Evolutionary conservation across 2,888 invertebrate genomes (phyloP).

Genomic region (Cloeon dipterum): DNA sequence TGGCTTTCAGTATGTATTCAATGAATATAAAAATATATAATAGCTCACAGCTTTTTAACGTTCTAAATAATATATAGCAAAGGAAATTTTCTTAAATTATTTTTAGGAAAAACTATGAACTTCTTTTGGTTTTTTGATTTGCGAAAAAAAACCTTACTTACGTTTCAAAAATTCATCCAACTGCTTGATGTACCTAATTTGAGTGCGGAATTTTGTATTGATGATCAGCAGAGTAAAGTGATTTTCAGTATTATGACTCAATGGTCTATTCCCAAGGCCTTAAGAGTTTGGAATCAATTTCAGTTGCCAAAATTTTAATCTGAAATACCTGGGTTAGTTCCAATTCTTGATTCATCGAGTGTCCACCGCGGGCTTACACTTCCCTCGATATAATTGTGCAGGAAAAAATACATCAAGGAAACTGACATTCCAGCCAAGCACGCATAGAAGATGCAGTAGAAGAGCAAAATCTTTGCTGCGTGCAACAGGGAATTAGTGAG

Average conservation of each 20-base stretch:
- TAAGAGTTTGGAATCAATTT: slow-evolving; percentile 13
- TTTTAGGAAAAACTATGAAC: too few species aligned
- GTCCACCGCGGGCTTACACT: slow-evolving; percentile 12
- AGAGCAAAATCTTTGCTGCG: slow-evolving; percentile 57
- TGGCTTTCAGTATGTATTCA: too few species aligned
- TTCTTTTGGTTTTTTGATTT: too few species aligned
- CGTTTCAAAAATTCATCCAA: slow-evolving; percentile 31
- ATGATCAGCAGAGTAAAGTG: slow-evolving; percentile 33
- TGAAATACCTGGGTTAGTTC: slow-evolving; percentile 3
- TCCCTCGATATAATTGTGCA: slow-evolving; percentile 43
- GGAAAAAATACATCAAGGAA: slow-evolving; percentile 63
- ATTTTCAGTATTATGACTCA: slow-evolving; percentile 21
- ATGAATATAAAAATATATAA: too few species aligned
- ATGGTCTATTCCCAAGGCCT: slow-evolving; percentile 41
- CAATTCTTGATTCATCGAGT: slow-evolving; percentile 1
- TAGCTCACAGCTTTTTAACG: too few species aligned
- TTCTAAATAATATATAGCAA: too few species aligned
- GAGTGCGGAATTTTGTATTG: slow-evolving; percentile 22
- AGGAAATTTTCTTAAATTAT: too few species aligned
- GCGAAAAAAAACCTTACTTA: too few species aligned
- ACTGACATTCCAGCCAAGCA: slow-evolving; percentile 63
- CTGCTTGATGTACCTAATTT: slow-evolving; percentile 22
- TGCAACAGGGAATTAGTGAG: too few species aligned
- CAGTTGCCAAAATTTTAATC: not conserved
- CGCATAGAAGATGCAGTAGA: slow-evolving; percentile 75